phyloP scores from a whole-genome alignment of 2,888 invertebrate species.

The Amiota mariae region DNA sequence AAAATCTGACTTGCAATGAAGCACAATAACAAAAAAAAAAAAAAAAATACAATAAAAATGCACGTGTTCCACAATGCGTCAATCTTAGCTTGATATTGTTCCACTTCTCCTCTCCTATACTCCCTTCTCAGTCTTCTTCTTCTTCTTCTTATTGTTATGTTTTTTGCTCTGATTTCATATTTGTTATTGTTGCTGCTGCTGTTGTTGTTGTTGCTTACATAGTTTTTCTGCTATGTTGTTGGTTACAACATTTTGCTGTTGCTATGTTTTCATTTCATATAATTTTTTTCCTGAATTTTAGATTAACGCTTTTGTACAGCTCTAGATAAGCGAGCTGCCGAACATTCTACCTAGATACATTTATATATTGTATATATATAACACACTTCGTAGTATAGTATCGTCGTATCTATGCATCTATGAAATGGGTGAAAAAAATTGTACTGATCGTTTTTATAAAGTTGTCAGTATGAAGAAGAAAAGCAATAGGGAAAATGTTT shows the following conservation, averaged over 20 bases:
- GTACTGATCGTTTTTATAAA: not conserved
- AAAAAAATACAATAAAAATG: conserved; percentile 13
- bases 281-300: conserved; percentile 16
- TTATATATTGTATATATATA: not conserved
- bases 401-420: too few species aligned
- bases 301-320: conserved; percentile 18
- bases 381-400: too few species aligned
- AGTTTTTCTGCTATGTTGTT: too few species aligned
- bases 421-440: too few species aligned
- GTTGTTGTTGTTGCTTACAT: conserved; percentile 9
- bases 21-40: not conserved
- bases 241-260: conserved; percentile 31
- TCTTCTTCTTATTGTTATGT: conserved; percentile 32
- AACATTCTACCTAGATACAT: not conserved
- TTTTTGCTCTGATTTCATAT: conserved; percentile 32
- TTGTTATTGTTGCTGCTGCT: conserved; percentile 49
- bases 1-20: not conserved
- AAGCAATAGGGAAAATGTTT: too few species aligned
- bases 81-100: conserved; percentile 17
- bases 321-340: conserved; percentile 13
- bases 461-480: not conserved
- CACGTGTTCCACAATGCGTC: conserved; percentile 35
- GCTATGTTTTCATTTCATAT: not conserved
- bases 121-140: not conserved
- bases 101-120: not conserved